Evolutionary conservation across 2,888 invertebrate species (phyloP).

Genomic region (Leucoptera coffeella): DNA sequence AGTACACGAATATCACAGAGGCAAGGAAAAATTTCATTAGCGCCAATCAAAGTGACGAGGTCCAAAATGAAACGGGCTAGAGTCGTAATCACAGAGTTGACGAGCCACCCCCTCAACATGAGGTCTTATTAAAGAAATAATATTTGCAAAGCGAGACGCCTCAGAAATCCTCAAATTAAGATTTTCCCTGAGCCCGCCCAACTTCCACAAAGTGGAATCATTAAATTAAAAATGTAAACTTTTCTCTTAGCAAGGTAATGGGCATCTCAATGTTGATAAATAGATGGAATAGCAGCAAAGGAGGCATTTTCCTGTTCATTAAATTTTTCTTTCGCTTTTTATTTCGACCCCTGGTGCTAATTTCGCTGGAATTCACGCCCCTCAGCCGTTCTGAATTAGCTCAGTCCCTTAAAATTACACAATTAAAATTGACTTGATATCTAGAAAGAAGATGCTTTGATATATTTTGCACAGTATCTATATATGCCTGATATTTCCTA

Average conservation of each 20-base stretch:
- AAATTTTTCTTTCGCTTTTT: slow-evolving; percentile 55
- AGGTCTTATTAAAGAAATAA: slow-evolving; percentile 56
- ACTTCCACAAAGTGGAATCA: slow-evolving; percentile 56
- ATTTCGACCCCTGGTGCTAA: slow-evolving; percentile 56
- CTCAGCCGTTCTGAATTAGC: slow-evolving; percentile 36
- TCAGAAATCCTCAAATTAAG: slow-evolving; percentile 55
- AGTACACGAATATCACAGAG: slow-evolving; percentile 40
- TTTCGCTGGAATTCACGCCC: slow-evolving; percentile 57
- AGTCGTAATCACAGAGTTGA: slow-evolving; percentile 52
- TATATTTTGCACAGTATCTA: too few relatives aligned
- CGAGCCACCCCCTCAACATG: slow-evolving; percentile 46
- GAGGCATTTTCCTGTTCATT: slow-evolving; percentile 58
- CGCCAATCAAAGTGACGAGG: slow-evolving; percentile 55
- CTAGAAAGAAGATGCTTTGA: too few relatives aligned
- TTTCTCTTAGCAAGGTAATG: slow-evolving; percentile 57
- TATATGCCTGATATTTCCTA: too few relatives aligned
- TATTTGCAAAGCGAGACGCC: slow-evolving; percentile 56
- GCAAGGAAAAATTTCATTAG: slow-evolving; percentile 53
- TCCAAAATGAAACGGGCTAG: slow-evolving; percentile 49
- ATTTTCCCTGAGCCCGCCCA: slow-evolving; percentile 53
- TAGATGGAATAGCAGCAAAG: slow-evolving; percentile 55
- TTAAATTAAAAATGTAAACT: slow-evolving; percentile 57
- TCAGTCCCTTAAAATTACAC: too few relatives aligned
- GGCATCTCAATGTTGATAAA: slow-evolving; percentile 55
- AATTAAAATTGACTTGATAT: too few relatives aligned